These are phyloP conservation scores for Percina caprodes DNA, from an alignment of 2,113 vertebrate genomes.

Conservation along the genomic window DNA sequence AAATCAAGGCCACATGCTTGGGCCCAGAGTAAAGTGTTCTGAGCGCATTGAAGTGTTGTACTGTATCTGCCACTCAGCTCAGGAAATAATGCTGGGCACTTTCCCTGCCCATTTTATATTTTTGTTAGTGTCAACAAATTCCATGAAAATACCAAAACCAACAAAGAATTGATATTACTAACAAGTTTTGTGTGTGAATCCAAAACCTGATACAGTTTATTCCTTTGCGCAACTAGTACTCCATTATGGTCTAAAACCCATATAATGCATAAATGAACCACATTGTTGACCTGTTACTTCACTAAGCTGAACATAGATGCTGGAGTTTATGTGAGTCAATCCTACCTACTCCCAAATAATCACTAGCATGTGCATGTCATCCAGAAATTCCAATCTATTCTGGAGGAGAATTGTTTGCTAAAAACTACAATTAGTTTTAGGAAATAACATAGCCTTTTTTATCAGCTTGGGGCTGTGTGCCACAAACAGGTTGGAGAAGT, in stretches of 20 bases:
- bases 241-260: neutral
- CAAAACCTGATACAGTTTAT: neutral
- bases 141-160: neutral
- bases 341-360: neutral
- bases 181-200: neutral
- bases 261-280: neutral
- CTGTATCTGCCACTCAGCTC: constrained; percentile 73
- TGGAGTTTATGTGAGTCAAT: neutral
- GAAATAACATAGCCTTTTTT: neutral
- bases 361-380: neutral
- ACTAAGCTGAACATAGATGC: neutral
- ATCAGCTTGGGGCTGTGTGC: neutral
- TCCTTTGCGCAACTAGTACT: neutral
- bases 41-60: constrained; percentile 62
- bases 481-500: neutral
- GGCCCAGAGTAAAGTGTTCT: constrained; percentile 62
- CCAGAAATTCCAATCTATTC: neutral
- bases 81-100: constrained; percentile 55
- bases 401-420: neutral
- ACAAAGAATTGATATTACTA: neutral
- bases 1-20: constrained; percentile 80
- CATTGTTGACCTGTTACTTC: neutral
- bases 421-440: neutral
- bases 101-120: constrained; percentile 44
- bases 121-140: neutral